Base-by-base conservation (phyloP, 2,797 vertebrate species). In the Strix occidentalis region DNA sequence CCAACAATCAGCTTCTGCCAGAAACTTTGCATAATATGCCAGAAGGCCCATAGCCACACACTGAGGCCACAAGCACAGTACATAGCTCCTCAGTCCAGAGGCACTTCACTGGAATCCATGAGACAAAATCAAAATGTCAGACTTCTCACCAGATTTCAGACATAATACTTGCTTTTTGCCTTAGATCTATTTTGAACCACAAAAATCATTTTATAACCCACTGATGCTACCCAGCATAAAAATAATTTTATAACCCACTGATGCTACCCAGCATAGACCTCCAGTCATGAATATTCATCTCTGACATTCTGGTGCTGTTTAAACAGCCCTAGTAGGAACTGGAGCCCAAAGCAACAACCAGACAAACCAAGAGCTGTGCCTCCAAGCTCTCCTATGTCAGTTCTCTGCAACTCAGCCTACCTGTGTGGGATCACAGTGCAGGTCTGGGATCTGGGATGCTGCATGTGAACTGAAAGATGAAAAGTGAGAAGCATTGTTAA, bases 21-120 rank as follows among this genome's bases (percentile, higher is more conserved):
- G 77, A 60, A 81, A 28, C 21, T 61, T 41, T 33, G n/a, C 28
- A 25, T 6, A 23, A 23, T 11, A 29, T 2, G 24, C 65, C 81
- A 63, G 26, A 72, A 72, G 54, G 19, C 16, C 18, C 0, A 0
- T 25, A 78, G 39, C 24, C 58, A 89, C 61, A n/a, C 1, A 6
- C 18, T 50, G 19, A 53, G 72, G 12, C 35, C 50, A 46, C 24
- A 54, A 51, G 33, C 63, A 66, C 31, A 26, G 50, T 5, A 19
- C 4, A 1, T 2, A 23, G 9, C 41, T 60, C 10, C 48, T 10
- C 31, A 25, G 11, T 75, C 58, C 26, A 60, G 60, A 69, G 57
- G n/a, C 50, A 24, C 13, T 20, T 46, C 58, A 28, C 31, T 45
- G 43, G 25, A 74, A 71, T 25, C 57, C 75, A 19, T 7, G 26